Evolutionary conservation across 1,140 invertebrate species (phyloP).

Genomic region (Riptortus pedestris): DNA sequence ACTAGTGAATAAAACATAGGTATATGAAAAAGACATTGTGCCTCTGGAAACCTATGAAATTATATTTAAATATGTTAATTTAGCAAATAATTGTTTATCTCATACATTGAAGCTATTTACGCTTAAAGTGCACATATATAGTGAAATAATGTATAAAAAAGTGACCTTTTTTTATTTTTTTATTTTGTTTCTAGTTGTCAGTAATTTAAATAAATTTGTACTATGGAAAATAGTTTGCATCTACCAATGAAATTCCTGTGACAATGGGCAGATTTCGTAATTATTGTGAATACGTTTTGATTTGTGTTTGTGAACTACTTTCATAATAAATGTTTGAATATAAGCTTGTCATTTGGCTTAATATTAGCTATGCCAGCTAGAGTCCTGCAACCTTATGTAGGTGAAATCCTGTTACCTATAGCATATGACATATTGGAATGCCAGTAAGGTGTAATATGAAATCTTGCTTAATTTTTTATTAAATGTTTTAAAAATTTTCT

Average conservation of each 20-base stretch:
- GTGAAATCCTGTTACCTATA: too few species aligned
- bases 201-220: slow-evolving; percentile 13
- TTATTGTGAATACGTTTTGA: neutral
- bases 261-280: neutral
- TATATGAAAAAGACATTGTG: slow-evolving; percentile 1
- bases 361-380: too few species aligned
- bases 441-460: too few species aligned
- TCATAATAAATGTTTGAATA: neutral
- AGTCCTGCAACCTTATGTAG: too few species aligned
- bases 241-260: neutral
- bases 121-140: slow-evolving; percentile 17
- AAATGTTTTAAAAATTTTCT: too few species aligned
- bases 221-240: slow-evolving; percentile 4
- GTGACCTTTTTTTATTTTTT: slow-evolving; percentile 18
- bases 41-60: slow-evolving; percentile 9
- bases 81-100: slow-evolving; percentile 8
- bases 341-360: neutral
- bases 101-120: slow-evolving; percentile 13
- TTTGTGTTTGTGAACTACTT: neutral
- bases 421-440: too few species aligned
- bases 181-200: slow-evolving; percentile 16
- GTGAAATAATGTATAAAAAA: neutral
- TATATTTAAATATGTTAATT: neutral
- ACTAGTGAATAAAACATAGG: too few species aligned
- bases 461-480: too few species aligned